Evolutionary conservation across 2,797 vertebrate genomes (phyloP).

Genomic region (Phyllotis vaccarum): DNA sequence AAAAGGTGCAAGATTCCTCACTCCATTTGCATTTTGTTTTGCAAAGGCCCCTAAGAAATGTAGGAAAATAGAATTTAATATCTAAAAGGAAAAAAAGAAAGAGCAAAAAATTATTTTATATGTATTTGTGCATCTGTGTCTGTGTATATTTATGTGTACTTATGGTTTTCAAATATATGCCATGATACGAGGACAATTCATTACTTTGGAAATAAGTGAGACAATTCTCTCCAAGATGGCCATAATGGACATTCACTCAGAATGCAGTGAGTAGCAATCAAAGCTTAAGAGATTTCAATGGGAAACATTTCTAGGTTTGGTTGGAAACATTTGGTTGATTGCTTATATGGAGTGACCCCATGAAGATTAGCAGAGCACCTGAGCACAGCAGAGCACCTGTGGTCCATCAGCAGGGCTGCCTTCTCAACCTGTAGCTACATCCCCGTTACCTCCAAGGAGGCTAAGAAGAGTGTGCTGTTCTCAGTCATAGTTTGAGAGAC

Average conservation of each 20-base stretch:
- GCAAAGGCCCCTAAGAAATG: not conserved
- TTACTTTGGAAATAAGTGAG: not conserved
- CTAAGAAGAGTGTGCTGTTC: not conserved
- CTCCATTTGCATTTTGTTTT: not conserved
- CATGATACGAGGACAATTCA: not conserved
- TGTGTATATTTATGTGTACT: not conserved
- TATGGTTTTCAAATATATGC: not conserved
- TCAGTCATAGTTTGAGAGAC: not conserved
- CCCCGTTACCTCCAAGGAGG: not conserved
- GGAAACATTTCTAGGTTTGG: not conserved
- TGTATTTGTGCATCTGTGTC: not conserved
- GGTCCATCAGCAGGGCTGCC: not conserved
- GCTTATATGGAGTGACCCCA: not conserved
- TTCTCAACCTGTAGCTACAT: not conserved
- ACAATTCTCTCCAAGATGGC: not conserved
- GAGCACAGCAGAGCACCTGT: not conserved
- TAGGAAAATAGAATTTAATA: not conserved
- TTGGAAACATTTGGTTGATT: not conserved
- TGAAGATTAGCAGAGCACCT: too few relatives aligned
- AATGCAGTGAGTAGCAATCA: too few relatives aligned
- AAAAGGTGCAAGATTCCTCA: accelerated
- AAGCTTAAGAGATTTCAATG: not conserved
- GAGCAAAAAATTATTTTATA: not conserved
- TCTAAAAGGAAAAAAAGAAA: not conserved
- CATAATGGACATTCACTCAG: not conserved